Percentiles rank a stretch among this genome's conserved stretches.
phyloP scores from a whole-genome alignment of 2,113 vertebrate genomes.

The Dermatemys mawii region DNA sequence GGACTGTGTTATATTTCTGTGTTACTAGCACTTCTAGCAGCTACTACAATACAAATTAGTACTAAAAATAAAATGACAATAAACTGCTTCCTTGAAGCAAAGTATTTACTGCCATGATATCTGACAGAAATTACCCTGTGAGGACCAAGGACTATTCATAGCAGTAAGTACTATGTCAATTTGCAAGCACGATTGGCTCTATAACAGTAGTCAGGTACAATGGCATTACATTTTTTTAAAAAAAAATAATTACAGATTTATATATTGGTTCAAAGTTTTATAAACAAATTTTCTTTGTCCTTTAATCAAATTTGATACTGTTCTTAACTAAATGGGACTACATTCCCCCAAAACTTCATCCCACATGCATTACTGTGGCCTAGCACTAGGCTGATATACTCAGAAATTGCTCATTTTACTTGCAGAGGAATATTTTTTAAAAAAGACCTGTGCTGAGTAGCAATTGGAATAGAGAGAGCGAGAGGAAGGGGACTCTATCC shows the following conservation, averaged over 20 bases:
- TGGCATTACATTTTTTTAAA: background rate
- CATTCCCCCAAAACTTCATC: background rate
- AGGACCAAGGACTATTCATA: background rate
- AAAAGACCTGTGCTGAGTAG: background rate
- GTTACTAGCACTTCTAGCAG: background rate
- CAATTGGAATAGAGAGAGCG: background rate
- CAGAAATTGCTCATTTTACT: no score
- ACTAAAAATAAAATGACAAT: background rate
- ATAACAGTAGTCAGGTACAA: background rate
- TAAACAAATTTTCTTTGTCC: background rate
- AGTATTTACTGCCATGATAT: background rate
- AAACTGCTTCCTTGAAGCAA: background rate
- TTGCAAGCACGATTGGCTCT: background rate
- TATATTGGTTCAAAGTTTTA: background rate
- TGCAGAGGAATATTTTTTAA: background rate
- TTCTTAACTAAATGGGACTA: background rate
- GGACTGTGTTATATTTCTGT: background rate
- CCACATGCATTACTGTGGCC: background rate
- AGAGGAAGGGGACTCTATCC: background rate
- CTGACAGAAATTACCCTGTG: background rate
- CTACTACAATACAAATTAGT: background rate
- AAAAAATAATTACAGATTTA: background rate
- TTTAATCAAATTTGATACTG: background rate
- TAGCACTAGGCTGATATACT: background rate
- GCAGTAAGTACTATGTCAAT: background rate